phyloP scores from a whole-genome alignment of 2,888 invertebrate genomes.

The Brachypalpus laphriformis region DNA sequence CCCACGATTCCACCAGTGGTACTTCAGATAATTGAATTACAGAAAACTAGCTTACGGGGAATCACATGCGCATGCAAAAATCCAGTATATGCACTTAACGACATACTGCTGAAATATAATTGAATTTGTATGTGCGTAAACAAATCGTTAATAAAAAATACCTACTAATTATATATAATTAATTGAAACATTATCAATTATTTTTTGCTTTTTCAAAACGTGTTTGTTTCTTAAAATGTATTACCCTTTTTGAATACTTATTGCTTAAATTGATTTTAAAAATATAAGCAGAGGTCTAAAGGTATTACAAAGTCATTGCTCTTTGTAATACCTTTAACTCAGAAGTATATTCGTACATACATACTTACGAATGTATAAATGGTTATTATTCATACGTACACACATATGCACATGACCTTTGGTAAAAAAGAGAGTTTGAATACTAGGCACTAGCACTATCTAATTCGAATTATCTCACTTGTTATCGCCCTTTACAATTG shows the following conservation, averaged over 20 bases:
- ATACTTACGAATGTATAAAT: not conserved
- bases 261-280: not conserved
- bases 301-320: conserved; percentile 41
- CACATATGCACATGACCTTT: not conserved
- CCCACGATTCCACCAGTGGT: not conserved
- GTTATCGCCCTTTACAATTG: not conserved
- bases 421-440: not conserved
- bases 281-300: not conserved
- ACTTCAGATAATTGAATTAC: conserved; percentile 1
- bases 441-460: too few relatives aligned
- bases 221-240: not conserved
- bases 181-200: not conserved
- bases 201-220: not conserved
- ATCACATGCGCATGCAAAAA: not conserved
- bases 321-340: conserved; percentile 2
- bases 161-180: not conserved
- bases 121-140: not conserved
- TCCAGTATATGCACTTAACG: not conserved
- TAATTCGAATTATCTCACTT: too few relatives aligned
- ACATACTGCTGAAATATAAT: not conserved
- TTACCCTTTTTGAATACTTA: too few relatives aligned
- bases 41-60: conserved; percentile 3
- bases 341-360: too few relatives aligned
- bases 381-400: not conserved
- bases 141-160: not conserved